Evolutionary conservation across 1,140 invertebrate genomes (phyloP), one percentile per base, ranked within the genome.

Genomic region (Sycobia sp.): DNA sequence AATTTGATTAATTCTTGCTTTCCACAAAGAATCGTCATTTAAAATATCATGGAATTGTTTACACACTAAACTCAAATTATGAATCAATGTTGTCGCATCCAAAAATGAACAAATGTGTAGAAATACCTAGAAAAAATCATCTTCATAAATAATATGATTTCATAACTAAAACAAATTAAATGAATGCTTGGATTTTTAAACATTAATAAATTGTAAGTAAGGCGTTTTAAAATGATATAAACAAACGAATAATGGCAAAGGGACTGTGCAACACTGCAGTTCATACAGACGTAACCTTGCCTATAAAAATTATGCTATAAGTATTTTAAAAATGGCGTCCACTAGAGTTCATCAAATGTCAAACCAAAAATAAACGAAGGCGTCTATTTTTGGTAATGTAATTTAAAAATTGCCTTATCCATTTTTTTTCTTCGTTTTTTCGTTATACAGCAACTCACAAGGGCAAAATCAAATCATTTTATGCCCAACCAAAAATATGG

Each of bases 31-130:
- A 53, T 77, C 68, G 62, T 80, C 77, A 23, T 69, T 75, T 29
- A 81, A 65, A 62, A 81, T 77, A 9, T 72, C 32, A 58, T 77
- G 55, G 58, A 81, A 79, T 23, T 78, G 71, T 66, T 78, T 81
- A 56, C 79, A 81, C 9, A 70, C 73, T 32, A 74, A 68, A 32
- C 73, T 63, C 53, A 81, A 66, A 18, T 65, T 44, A 56, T 76
- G 72, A 44, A 76, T 71, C 36, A 80, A 57, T 18, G 75, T 75
- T n/a, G 69, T 66, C 10, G 76, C 74, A 66, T 81, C 77, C 65
- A 81, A 53, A 47, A 78, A 81, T 7, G 77, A 78, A 50, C 78
- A 81, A 53, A 80, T 78, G 23, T 80, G 69, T 10, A 80, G 62
- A 27, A 80, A 72, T 67, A 80, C 67, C 76, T 81, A 18, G 3